Evolutionary conservation across 2,888 invertebrate genomes (phyloP).

Genomic region (Sarcophaga rosellei): DNA sequence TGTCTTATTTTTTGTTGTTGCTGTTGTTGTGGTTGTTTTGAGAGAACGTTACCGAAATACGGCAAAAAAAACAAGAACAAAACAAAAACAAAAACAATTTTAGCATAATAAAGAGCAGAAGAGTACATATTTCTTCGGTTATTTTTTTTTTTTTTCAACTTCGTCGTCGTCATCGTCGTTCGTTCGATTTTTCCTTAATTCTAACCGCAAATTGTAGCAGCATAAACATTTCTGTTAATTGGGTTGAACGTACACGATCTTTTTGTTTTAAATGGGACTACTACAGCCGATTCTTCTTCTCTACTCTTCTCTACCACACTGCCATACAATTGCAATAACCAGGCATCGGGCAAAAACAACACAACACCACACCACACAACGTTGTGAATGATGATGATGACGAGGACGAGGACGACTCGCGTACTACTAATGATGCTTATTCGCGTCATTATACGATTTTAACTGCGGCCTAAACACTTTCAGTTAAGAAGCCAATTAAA

Average conservation of each 20-base stretch:
- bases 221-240: slow-evolving; percentile 77
- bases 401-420: slow-evolving; percentile 37
- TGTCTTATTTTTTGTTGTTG: slow-evolving; percentile 3
- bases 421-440: slow-evolving; percentile 71
- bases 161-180: background rate
- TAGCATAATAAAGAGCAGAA: slow-evolving; percentile 54
- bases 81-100: slow-evolving; percentile 38
- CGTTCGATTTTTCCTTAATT: slow-evolving; percentile 60
- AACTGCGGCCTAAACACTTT: slow-evolving; percentile 81
- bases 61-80: background rate
- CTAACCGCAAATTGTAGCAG: slow-evolving; percentile 69
- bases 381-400: slow-evolving; percentile 24
- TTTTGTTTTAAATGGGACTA: slow-evolving; percentile 64
- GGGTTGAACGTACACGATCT: slow-evolving; percentile 77
- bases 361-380: background rate
- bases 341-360: background rate
- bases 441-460: slow-evolving; percentile 76
- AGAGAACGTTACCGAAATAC: slow-evolving; percentile 33
- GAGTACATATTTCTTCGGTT: slow-evolving; percentile 38
- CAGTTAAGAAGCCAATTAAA: slow-evolving; percentile 81
- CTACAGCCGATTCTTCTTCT: background rate
- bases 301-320: slow-evolving; percentile 39
- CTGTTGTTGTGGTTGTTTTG: slow-evolving; percentile 16
- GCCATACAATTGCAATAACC: background rate
- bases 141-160: background rate